Evolutionary conservation across 2,113 vertebrate genomes (phyloP), one percentile per base, ranked within the genome.

Genomic region (Pelodiscus sinensis): DNA sequence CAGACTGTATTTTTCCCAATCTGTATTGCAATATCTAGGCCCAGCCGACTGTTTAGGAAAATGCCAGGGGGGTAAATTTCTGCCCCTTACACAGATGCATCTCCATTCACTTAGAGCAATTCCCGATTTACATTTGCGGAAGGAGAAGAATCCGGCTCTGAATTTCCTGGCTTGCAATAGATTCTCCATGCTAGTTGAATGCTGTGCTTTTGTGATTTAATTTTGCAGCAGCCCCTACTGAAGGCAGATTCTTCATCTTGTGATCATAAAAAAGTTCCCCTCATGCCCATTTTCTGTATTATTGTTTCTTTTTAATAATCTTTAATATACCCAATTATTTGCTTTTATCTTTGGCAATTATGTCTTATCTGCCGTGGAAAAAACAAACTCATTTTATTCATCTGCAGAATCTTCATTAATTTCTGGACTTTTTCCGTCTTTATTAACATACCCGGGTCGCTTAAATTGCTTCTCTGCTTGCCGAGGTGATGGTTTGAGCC

Each of bases 121-220:
- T 27, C 44, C 85, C 75, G 38, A 75, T 0, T 1, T 38, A 18
- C 13, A 55, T 18, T 6, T 16, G 81, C 8, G 4, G 9, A 44
- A 9, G 3, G 82, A 91, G 54, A 52, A 85, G 82, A 88, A 82
- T 82, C 82, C 9, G 29, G 71, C 21, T 75, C 0, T 0, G 38
- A 6, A 65, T 50, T 8, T 0, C 44, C 57, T 0, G 0, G 2
- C 29, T 60, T 71, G 56, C 14, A 8, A 38, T 2, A 6, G 14
- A 2, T 31, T 83, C 84, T 83, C 4, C n/a, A 8, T 44, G 0
- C 1, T 57, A 77, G 90, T 84, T 75, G 54, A 81, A 19, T n/a
- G 18, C 16, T 0, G 0, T 21, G 0, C 1, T 51, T 60, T 52
- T 88, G 55, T 79, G 77, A 25, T 75, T 79, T 79, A 0, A 0